phyloP scores from a whole-genome alignment of 2,113 vertebrate species.

The Mesembrinibis cayennensis region DNA sequence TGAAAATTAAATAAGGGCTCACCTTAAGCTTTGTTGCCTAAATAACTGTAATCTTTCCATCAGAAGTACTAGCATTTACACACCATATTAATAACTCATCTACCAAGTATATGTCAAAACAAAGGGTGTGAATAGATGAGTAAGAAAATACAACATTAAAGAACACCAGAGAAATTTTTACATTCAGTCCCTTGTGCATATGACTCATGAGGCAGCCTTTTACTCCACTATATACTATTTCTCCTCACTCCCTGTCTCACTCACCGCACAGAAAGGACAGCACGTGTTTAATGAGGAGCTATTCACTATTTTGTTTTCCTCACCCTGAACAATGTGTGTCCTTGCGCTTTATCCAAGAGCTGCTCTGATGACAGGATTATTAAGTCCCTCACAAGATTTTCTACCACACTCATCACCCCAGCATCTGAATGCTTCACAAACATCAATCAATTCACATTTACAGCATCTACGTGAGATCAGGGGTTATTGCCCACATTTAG shows the following conservation, averaged over 20 bases:
- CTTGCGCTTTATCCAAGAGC: background rate
- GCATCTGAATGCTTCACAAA: background rate
- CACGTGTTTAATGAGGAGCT: background rate
- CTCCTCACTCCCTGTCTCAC: background rate
- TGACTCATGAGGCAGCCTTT: slow-evolving; percentile 5
- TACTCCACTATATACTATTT: background rate
- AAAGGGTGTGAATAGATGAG: background rate
- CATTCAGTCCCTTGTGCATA: background rate
- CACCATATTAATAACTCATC: background rate
- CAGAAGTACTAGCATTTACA: background rate
- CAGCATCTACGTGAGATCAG: background rate
- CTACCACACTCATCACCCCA: background rate
- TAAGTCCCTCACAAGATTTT: background rate
- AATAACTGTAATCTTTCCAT: background rate
- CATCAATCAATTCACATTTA: background rate
- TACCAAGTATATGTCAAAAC: background rate
- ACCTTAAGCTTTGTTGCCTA: background rate
- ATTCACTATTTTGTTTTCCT: background rate
- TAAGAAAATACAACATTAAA: background rate
- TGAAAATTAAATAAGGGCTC: background rate
- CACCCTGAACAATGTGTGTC: background rate
- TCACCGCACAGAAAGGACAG: background rate
- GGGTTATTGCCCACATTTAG: background rate
- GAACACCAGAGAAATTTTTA: background rate
- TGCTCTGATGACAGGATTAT: slow-evolving; percentile 17